Evolutionary conservation across 2,888 invertebrate genomes (phyloP).

Genomic region (Perithous albicinctus): DNA sequence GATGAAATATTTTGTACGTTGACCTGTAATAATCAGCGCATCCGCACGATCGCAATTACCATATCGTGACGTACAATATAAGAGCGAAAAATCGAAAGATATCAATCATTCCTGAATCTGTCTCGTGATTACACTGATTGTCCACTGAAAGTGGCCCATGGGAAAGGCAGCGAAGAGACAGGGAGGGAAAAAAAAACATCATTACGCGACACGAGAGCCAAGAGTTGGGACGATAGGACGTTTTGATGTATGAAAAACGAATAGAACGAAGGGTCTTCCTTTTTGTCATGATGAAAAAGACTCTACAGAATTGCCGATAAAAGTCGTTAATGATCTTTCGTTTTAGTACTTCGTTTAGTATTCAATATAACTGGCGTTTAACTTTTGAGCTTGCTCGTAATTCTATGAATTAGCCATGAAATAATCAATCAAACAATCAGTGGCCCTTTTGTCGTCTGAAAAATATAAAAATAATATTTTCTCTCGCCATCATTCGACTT

Average conservation of each 20-base stretch:
- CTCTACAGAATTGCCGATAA: too few species aligned
- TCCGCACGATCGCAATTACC: not conserved
- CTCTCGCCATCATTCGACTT: not conserved
- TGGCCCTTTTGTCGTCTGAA: not conserved
- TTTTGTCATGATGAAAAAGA: too few species aligned
- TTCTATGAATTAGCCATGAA: not conserved
- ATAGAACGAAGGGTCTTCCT: too few species aligned
- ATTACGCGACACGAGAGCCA: slow-evolving; percentile 47
- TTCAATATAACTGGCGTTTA: not conserved
- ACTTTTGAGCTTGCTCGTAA: too few species aligned
- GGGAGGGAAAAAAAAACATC: slow-evolving; percentile 47
- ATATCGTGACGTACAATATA: not conserved
- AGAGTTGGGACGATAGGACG: slow-evolving; percentile 3
- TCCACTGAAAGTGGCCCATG: not conserved
- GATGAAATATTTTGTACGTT: not conserved
- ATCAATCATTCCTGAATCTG: not conserved
- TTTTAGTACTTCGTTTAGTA: not conserved
- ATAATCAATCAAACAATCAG: not conserved
- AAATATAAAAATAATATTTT: not conserved
- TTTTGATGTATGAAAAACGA: not conserved
- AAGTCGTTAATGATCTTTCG: too few species aligned
- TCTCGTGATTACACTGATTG: slow-evolving; percentile 5
- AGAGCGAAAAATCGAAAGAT: not conserved
- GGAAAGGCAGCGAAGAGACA: not conserved
- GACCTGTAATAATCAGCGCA: not conserved